Conservation (phyloP, 2,797 vertebrate species). For the Euphonia xanthogaster region DNA sequence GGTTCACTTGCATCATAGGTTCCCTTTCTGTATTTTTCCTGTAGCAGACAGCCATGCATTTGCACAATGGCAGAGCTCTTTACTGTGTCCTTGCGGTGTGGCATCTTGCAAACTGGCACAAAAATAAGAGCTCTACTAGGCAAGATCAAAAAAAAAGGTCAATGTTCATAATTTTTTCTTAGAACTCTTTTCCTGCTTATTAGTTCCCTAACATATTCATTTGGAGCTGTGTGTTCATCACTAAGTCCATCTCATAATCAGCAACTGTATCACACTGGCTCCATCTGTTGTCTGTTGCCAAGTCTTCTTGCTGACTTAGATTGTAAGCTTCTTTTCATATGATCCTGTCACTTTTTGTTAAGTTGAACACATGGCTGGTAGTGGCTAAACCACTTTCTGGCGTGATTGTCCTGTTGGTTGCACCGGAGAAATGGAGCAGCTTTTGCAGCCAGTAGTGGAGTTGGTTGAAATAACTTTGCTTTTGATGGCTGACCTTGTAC, state of each 20-base stretch:
- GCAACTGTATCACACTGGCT: not conserved
- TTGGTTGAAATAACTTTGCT: not conserved
- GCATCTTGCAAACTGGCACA: not conserved
- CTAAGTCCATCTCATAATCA: not conserved
- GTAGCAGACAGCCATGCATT: not conserved
- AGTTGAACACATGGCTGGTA: not conserved
- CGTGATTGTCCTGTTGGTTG: not conserved
- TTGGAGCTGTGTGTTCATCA: not conserved
- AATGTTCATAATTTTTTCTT: not conserved
- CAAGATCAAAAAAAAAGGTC: not conserved
- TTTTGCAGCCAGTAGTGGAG: not conserved
- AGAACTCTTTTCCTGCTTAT: not conserved
- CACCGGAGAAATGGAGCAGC: not conserved
- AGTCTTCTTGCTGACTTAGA: conserved; percentile 11
- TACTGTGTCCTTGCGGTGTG: not conserved
- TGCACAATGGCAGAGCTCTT: not conserved
- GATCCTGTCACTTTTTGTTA: conserved; percentile 22
- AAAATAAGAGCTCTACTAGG: not conserved
- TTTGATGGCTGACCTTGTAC: not conserved
- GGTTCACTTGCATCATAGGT: conserved; percentile 34
- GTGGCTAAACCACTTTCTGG: not conserved
- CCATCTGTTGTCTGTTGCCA: conserved; percentile 47
- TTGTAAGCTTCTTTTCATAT: conserved; percentile 36
- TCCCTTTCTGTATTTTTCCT: conserved; percentile 33
- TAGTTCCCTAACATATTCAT: not conserved